phyloP scores from a whole-genome alignment of 2,888 invertebrate species.

The Drosophila imparisetae region DNA sequence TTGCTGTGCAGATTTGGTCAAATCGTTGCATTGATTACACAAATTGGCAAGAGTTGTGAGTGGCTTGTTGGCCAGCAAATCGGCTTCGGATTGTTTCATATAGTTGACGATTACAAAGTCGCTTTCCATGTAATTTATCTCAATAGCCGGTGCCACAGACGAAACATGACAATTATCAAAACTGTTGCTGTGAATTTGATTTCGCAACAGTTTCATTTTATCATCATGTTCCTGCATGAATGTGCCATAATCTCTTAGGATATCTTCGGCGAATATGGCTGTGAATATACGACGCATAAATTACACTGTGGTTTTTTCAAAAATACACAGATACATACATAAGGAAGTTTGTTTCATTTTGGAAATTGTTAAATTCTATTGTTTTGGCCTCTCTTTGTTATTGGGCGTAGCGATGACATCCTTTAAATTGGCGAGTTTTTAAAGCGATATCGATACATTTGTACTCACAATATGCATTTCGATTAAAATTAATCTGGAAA shows the following conservation, averaged over 20 bases:
- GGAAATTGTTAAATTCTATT: conserved; percentile 6
- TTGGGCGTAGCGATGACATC: conserved; percentile 37
- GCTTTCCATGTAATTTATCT: conserved; percentile 55
- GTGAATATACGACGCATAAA: background rate
- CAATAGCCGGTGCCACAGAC: conserved; percentile 60
- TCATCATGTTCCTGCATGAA: conserved; percentile 81
- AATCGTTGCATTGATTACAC: conserved; percentile 90
- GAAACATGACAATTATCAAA: conserved; percentile 11
- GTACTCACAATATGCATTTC: background rate
- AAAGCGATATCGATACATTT: conserved; percentile 21
- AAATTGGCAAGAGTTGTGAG: conserved; percentile 91
- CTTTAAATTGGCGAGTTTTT: conserved; percentile 26
- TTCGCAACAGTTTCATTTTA: conserved; percentile 61
- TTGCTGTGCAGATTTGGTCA: conserved; percentile 88
- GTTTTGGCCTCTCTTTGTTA: conserved; percentile 46
- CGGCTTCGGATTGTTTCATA: conserved; percentile 86
- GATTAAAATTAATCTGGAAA: background rate
- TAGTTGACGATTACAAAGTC: conserved; percentile 3
- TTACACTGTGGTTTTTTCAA: background rate
- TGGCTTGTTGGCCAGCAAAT: conserved; percentile 91
- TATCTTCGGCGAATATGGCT: conserved; percentile 80
- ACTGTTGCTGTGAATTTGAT: conserved; percentile 33
- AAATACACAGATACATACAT: conserved; percentile 38
- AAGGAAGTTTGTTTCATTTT: conserved; percentile 53
- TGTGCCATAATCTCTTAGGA: conserved; percentile 78